Base-by-base conservation (phyloP, 2,888 invertebrate genomes). In the Leptopilina drosophilae region DNA sequence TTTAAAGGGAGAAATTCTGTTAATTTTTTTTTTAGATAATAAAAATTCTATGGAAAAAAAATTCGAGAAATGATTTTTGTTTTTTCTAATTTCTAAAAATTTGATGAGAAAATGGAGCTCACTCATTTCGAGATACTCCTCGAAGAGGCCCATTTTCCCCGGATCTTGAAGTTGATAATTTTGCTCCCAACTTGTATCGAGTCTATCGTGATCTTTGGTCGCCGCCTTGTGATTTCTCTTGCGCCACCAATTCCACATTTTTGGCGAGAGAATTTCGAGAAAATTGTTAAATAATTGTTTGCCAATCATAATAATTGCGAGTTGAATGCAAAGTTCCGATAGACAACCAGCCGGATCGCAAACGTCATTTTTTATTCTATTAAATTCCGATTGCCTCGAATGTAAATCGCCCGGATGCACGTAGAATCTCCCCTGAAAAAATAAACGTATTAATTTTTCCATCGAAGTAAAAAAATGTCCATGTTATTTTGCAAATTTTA, bases 111-210 rank as follows among this genome's bases (percentile, higher is more conserved):
- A 33, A 33, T 4, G 3, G 15, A 59, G 92, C 95, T 93, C 89
- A 98, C 99, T 97, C 98, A 99, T 99, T 93, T 99, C 99, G 56
- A 99, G 93, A 89, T 99, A 99, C 92, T 99, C 99, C 88, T 98
- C 97, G 89, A 99, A 99, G 1, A 99, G 93, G 0, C 98, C 98
- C 81, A 98, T 93, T 77, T 97, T 93, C 6, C 97, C 97, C 0
- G 97, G 96, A 89, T 98, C 97, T 85, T 97, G 96, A 80, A 99
- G 94, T 85, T 98, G 97, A 92, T 97, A 98, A 91, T 99, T 99
- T 88, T 97, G 95, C 88, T 99, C 98, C 98, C 98, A 99, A 2
- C 95, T 94, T 91, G 96, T 96, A 89, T 97, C 96, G 5, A 95
- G 94, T 87, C 96, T 94, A 14, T 92, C 94, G 15, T 94, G 94